phyloP scores from a whole-genome alignment of 2,797 vertebrate genomes.

The Karalla daura region DNA sequence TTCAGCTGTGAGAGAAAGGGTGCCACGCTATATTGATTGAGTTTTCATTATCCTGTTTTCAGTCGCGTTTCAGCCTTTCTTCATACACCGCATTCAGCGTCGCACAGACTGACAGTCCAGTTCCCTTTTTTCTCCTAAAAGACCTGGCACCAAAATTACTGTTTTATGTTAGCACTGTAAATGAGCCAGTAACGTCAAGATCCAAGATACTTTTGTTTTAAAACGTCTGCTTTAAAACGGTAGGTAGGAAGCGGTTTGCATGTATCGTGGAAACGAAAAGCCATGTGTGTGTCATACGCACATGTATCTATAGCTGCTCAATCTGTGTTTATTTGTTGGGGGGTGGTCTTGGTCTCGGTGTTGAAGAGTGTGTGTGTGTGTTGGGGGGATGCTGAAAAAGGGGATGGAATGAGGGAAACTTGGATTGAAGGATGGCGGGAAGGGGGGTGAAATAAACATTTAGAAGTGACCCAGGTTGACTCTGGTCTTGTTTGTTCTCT shows the following conservation, averaged over 20 bases:
- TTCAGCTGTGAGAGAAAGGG: constrained; percentile 67
- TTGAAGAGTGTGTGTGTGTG: constrained; percentile 41
- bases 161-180: constrained; percentile 9
- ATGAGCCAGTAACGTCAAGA: background rate
- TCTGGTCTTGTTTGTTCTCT: constrained; percentile 89
- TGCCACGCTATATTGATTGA: constrained; percentile 68
- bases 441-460: constrained; percentile 86
- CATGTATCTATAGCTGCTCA: constrained; percentile 57
- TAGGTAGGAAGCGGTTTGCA: constrained; percentile 9
- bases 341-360: constrained; percentile 66
- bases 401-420: constrained; percentile 71
- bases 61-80: constrained; percentile 43
- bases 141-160: constrained; percentile 14
- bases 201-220: background rate
- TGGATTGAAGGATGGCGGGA: constrained; percentile 65
- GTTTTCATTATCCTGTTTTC: constrained; percentile 64
- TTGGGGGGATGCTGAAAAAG: constrained; percentile 56
- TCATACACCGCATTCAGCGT: constrained; percentile 45
- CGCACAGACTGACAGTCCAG: constrained; percentile 39
- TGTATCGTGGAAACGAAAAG: constrained; percentile 21
- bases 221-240: background rate
- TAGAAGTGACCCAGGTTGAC: constrained; percentile 88
- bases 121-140: constrained; percentile 18
- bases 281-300: constrained; percentile 56
- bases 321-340: constrained; percentile 75